Conservation (phyloP, 2,113 vertebrate genomes). For the Nesogale talazaci region DNA sequence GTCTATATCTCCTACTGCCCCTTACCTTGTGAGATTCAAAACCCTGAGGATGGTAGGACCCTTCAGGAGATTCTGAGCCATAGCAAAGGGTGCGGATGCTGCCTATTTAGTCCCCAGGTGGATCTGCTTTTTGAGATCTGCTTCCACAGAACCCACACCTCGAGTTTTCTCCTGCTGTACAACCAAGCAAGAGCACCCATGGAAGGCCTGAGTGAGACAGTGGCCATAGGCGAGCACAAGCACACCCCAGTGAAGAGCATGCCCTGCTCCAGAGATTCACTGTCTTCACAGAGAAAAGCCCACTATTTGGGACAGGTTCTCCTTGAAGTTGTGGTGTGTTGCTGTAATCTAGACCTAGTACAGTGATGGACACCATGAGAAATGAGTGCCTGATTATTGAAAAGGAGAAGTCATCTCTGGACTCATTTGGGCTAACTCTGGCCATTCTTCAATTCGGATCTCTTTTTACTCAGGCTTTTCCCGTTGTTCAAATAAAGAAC, state of each 20-base stretch:
- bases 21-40: neutral
- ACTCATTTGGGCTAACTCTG: neutral
- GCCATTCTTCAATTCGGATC: neutral
- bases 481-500: conserved; percentile 9
- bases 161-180: neutral
- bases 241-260: neutral
- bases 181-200: neutral
- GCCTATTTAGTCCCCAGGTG: neutral
- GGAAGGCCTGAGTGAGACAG: neutral
- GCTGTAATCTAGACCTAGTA: neutral
- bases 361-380: neutral
- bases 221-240: neutral
- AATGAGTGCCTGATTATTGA: neutral
- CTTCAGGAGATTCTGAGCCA: neutral
- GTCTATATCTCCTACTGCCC: too few species aligned
- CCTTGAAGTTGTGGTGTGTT: neutral
- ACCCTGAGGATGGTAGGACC: neutral
- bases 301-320: neutral
- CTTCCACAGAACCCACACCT: neutral
- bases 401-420: neutral
- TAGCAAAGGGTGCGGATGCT: neutral
- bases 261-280: neutral
- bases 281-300: neutral
- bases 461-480: conserved; percentile 16
- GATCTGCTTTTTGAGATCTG: neutral